A percentile compares a stretch with the other conserved stretches of the same genome.
Evolutionary conservation across 2,113 vertebrate genomes (phyloP).

Genomic region (Peucedramus taeniatus): DNA sequence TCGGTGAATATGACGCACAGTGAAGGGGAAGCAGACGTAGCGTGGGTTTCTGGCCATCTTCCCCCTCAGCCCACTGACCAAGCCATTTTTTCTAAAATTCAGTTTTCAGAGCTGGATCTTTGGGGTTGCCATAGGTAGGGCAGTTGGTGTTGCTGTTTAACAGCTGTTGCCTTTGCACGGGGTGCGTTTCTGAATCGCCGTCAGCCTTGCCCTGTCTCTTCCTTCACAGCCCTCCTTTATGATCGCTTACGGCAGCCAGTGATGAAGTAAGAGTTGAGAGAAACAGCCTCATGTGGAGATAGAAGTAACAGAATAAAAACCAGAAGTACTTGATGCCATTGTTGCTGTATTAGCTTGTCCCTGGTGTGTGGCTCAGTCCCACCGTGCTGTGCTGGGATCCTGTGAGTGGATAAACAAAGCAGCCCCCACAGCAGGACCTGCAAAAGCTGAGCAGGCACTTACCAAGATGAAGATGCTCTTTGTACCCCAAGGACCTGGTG

Average conservation of each 20-base stretch:
- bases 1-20: background rate
- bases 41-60: background rate
- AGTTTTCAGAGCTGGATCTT: background rate
- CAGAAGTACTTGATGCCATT: background rate
- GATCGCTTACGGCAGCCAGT: accelerated
- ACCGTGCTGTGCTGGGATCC: background rate
- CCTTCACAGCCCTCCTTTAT: background rate
- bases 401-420: background rate
- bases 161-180: background rate
- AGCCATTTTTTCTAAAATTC: background rate
- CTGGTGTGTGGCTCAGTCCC: background rate
- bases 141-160: background rate
- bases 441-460: background rate
- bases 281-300: background rate
- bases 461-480: background rate
- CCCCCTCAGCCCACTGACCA: background rate
- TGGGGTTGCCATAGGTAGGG: background rate
- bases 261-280: background rate
- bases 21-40: background rate
- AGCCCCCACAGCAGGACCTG: background rate
- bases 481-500: background rate
- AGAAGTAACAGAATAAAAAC: background rate
- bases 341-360: background rate
- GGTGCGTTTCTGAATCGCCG: accelerated
- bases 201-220: background rate